Base-by-base conservation (phyloP, 2,113 vertebrate genomes). In the Ctenodactylus gundi region DNA sequence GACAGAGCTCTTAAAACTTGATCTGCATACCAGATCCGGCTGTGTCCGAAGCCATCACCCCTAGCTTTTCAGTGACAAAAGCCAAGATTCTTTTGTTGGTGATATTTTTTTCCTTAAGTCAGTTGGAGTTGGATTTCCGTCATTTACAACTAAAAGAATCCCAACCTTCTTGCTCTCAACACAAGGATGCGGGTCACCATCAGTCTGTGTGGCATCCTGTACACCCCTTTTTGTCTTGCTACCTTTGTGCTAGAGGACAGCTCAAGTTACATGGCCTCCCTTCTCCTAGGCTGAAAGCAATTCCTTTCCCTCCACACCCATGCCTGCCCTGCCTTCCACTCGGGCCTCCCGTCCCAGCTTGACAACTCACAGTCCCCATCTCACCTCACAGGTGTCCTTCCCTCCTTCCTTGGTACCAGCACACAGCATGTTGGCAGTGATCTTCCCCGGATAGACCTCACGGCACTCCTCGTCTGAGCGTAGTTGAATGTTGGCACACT, bases 381-480 rank as follows among this genome's bases (percentile, higher is more conserved):
- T 97, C 96, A 98, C 99, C 98, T 99, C 98, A 86, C 99, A 99
- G 70, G 99, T 98, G 97, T 99, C 98, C 93, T 99, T 99, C 73
- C 99, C 99, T 15, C 99, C 99, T 93, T 99, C 98, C 58, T 98
- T 65, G 53, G 98, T 98, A 62, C 99, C 99, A 8, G 98, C 98
- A 13, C 98, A 99, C 97, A 99, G 98, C 99, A 99, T 99, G 97
- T 98, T 94, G 0, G 94, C 0, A 0, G 98, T 98, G 98, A 99
- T 98, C 97, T 97, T 98, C 44, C 98, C 98, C 0, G 99, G 99
- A 92, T 99, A 99, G 96, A 98, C 95, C 14, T 97, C 96, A 0
- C 85, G 53, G 49, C 99, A 99, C 76, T 98, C 98, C 0, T n/a
- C 70, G 0, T 97, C 39, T 0, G 99, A 98, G 67, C 98, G 97